Conservation (phyloP, 1,140 invertebrate genomes). For the Hycleus phaleratus region DNA sequence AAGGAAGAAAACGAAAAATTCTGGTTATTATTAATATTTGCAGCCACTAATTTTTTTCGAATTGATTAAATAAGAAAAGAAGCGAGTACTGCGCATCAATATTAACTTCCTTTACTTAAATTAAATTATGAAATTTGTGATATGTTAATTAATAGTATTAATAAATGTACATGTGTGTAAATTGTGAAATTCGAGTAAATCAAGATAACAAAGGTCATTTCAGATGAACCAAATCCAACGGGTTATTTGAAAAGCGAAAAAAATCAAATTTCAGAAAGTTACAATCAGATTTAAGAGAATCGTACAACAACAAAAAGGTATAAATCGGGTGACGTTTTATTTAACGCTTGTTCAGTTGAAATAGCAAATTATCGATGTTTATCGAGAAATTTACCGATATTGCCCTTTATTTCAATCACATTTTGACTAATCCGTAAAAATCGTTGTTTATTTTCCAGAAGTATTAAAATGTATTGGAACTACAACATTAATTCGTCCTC, state of each 20-base stretch:
- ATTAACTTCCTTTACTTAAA: constrained; percentile 17
- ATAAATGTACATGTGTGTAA: constrained; percentile 18
- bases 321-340: too few species aligned
- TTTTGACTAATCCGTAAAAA: not conserved
- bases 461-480: constrained; percentile 69
- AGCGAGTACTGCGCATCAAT: constrained; percentile 14
- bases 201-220: constrained; percentile 32
- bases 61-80: not conserved
- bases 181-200: constrained; percentile 21
- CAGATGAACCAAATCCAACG: constrained; percentile 39
- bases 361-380: too few species aligned
- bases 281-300: too few species aligned
- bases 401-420: too few species aligned
- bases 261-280: not conserved
- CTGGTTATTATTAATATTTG: constrained; percentile 1
- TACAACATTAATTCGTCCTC: constrained; percentile 63
- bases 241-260: constrained; percentile 26
- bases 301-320: too few species aligned
- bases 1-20: constrained; percentile 2
- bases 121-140: constrained; percentile 31
- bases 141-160: constrained; percentile 28
- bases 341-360: too few species aligned
- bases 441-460: constrained; percentile 1
- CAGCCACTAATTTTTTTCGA: not conserved
- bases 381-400: too few species aligned